Evolutionary conservation across 1,140 invertebrate species (phyloP), one percentile per base, ranked within the genome.

Genomic region (Amyelois transitella): DNA sequence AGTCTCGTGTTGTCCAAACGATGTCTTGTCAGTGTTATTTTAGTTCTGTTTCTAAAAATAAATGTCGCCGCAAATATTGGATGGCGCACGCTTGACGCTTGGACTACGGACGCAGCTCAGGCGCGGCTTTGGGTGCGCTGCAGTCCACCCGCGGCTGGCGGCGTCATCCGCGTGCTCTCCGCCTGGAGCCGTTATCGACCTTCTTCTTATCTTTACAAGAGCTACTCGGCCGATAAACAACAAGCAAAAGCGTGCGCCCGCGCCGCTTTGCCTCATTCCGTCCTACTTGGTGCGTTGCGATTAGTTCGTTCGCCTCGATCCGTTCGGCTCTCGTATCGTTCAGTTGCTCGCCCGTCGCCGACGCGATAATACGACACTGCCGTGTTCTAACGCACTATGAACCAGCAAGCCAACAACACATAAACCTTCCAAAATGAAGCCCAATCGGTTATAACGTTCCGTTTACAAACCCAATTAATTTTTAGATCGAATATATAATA

Each of bases 401-500:
- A 75, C 70, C 80, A 80, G 73, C 78, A 78, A 78, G 72, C 80
- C 76, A 84, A 84, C 81, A 82, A 84, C 79, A 87, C 81, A 86
- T 87, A 87, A 87, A 81, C 71, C 81, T 72, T 78, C 73, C 79
- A 87, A 84, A 83, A 87, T 87, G 84, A 87, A 87, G 84, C 84
- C 81, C 60, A 77, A 86, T 82, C 76, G 78, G 84, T 86, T 87
- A 87, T 87, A 87, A 87, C 84, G 77, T 85, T 83, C 80, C 60
- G 71, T 71, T 77, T 70, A 73, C 67, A 81, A 81, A 81, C 18
- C 64, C 68, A 72, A 76, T 69, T 87, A 76, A 81, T 72, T 81
- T 77, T 84, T 83, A 81, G 73, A 77, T 86, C 75, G 84, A 86
- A 83, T 84, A 72, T 65, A 83, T 83, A 72, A 68, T 78, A 77